A percentile compares a stretch with the other conserved stretches of the same genome.
phyloP scores from a whole-genome alignment of 2,113 vertebrate genomes.

The Labeo rohita region DNA sequence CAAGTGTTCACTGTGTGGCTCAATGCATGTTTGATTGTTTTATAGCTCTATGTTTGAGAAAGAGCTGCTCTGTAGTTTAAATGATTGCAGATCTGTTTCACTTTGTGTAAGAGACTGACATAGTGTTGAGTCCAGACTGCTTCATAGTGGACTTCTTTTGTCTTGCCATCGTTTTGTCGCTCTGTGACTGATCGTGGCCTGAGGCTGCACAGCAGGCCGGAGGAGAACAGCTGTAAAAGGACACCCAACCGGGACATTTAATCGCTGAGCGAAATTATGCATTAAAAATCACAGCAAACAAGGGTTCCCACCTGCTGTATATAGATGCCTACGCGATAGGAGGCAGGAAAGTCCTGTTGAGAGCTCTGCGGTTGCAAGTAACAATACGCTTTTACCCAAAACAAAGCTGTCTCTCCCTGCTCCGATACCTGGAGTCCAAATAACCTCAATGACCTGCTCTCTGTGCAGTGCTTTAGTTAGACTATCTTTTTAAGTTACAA shows the following conservation, averaged over 20 bases:
- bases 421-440: not conserved
- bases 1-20: conserved; percentile 9
- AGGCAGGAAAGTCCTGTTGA: conserved; percentile 54
- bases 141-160: conserved; percentile 72
- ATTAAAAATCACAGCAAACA: conserved; percentile 75
- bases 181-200: conserved; percentile 67
- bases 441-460: conserved; percentile 30
- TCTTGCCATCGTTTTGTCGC: conserved; percentile 74
- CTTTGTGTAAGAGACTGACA: conserved; percentile 25
- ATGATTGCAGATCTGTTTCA: conserved; percentile 23
- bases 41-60: not conserved
- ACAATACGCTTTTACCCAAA: conserved; percentile 35
- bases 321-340: conserved; percentile 46
- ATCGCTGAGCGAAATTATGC: conserved; percentile 72
- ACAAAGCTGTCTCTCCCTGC: conserved; percentile 6
- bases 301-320: conserved; percentile 58
- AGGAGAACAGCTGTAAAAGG: conserved; percentile 65
- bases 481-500: not conserved
- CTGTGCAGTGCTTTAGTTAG: not conserved
- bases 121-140: conserved; percentile 64
- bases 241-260: conserved; percentile 73
- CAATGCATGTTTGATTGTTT: conserved; percentile 11
- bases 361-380: conserved; percentile 32
- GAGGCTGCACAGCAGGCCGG: conserved; percentile 43
- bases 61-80: not conserved